Percentiles rank a stretch among this genome's conserved stretches.
Conservation (phyloP, 2,797 vertebrate species). For the Darevskia nairensis region DNA sequence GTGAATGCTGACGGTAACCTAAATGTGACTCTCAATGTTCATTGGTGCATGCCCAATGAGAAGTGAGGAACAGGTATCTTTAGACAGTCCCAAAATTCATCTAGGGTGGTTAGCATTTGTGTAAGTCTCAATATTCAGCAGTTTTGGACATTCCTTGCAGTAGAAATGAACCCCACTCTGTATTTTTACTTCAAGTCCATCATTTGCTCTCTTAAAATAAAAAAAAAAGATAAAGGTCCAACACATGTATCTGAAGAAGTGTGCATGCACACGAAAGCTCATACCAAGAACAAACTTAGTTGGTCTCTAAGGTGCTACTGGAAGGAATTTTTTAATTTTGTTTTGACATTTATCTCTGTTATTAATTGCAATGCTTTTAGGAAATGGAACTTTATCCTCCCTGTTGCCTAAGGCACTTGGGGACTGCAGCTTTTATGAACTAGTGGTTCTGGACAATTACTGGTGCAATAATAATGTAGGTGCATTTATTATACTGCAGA, state of each 20-base stretch:
- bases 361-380: neutral
- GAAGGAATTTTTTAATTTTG: too few species aligned
- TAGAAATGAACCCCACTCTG: neutral
- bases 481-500: accelerated
- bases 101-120: neutral
- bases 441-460: accelerated
- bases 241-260: too few species aligned
- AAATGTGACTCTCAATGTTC: neutral
- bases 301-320: too few species aligned
- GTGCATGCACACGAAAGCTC: too few species aligned
- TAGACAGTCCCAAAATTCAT: neutral
- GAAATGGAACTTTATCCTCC: neutral
- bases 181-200: neutral
- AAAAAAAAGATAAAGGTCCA: too few species aligned
- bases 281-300: too few species aligned
- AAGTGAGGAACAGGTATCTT: neutral
- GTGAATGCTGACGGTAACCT: neutral
- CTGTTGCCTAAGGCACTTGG: neutral
- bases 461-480: accelerated
- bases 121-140: neutral
- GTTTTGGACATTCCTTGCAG: neutral
- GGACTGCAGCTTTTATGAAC: neutral
- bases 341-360: neutral
- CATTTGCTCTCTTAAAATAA: too few species aligned
- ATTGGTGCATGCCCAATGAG: neutral